Evolutionary conservation across 2,797 vertebrate species (phyloP).

Genomic region (Enteromius unitaeniatus): DNA sequence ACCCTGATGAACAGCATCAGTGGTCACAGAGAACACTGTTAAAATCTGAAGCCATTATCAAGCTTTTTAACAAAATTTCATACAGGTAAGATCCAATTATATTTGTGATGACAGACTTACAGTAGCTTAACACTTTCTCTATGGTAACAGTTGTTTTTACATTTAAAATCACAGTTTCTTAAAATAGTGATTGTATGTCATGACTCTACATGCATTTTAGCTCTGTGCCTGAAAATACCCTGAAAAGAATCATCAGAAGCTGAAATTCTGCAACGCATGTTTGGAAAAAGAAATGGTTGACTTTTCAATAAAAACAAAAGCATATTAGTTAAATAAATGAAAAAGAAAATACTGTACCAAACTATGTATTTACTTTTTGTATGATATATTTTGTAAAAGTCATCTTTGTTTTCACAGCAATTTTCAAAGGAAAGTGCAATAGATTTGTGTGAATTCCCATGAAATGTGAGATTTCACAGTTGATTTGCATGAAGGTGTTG

Average conservation of each 20-base stretch:
- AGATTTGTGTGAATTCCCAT: conserved; percentile 7
- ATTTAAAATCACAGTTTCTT: neutral
- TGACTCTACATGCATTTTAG: neutral
- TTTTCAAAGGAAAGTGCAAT: conserved; percentile 8
- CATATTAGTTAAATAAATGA: neutral
- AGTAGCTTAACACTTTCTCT: neutral
- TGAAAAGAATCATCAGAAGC: neutral
- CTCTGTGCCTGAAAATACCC: neutral
- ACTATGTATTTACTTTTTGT: neutral
- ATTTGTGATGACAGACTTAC: neutral
- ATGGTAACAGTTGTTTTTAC: neutral
- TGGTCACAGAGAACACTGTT: neutral
- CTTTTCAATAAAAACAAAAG: neutral
- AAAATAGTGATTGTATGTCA: neutral
- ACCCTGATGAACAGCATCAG: neutral
- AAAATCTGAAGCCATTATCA: neutral
- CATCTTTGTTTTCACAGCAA: conserved; percentile 18
- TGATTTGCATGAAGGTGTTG: conserved; percentile 26
- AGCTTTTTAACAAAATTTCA: neutral
- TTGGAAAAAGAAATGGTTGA: neutral
- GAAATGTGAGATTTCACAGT: conserved; percentile 30
- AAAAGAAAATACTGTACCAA: neutral
- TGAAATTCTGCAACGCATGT: neutral
- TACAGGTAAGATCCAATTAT: conserved; percentile 9
- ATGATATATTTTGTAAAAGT: neutral